Base-by-base conservation (phyloP, 92 coral and sea anemone genomes). In the Micromussa lordhowensis region DNA sequence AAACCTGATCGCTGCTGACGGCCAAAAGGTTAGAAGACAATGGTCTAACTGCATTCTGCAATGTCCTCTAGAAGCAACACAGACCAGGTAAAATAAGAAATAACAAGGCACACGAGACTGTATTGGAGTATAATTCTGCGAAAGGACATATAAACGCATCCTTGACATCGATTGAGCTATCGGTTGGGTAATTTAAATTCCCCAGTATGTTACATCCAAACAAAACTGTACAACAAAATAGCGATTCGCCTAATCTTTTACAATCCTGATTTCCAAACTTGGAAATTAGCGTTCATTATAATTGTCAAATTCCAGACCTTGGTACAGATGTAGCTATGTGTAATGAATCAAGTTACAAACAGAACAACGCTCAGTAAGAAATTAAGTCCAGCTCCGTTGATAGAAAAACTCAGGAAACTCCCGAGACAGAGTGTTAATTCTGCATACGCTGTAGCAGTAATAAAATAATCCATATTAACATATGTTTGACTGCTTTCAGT, bases 171-270 rank as follows among this genome's bases (percentile, higher is more conserved):
- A 55, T 8, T 8, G 51, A 26, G 13, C 29, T 63, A 63, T 24
- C 64, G 8, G 29, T 9, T 15, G 11, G 17, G 71, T 66, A 66
- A 64, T 64, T 81, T 38, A 9, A 31, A 44, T 74, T 34, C 18
- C 21, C 38, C 49, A 73, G 77, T 74, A 74, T 19, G 44, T 22
- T 74, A 74, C 78, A 74, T 36, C 26, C 54, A 74, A 74, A 74
- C 54, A 34, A 36, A 74, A 74, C 49, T 34, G 8, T 38, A 74
- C 30, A 38, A 74, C 4, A 15, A 36, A 74, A 16, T 35, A 74
- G 54, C 51, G 9, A 22, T 19, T 36, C 9, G 51, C 5, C 17
- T 36, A 16, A 38, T 9, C 4, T 22, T 24, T 66, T 66, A 9
- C 51, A 44, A 26, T 66, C 34, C 34, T 26, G 71, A 66, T 26